Conservation (phyloP, 2,888 invertebrate genomes). For the Xanthorhoe spadicearia region DNA sequence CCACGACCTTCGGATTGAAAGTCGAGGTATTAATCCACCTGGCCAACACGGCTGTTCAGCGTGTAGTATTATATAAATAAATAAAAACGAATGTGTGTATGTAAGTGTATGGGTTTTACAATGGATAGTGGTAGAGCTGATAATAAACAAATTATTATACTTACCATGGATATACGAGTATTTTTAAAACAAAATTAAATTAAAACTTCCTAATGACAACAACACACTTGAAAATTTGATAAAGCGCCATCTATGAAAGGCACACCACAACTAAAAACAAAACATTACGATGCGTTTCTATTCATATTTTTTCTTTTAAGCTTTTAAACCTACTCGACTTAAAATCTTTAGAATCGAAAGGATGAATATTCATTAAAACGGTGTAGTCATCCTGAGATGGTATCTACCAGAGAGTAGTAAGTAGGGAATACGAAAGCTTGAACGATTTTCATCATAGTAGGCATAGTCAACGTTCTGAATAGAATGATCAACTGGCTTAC, state of each 20-base stretch:
- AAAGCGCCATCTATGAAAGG: conserved; percentile 4
- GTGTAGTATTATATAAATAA: no score
- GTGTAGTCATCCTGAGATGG: conserved; percentile 71
- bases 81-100: no score
- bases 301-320: conserved; percentile 22
- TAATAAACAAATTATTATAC: conserved; percentile 10
- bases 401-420: conserved; percentile 59
- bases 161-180: conserved; percentile 28
- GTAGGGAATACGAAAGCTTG: no score
- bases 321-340: conserved; percentile 50
- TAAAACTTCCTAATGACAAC: conserved; percentile 12
- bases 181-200: neutral
- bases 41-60: no score
- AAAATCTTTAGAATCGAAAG: conserved; percentile 43
- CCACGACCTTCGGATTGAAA: no score
- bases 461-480: no score
- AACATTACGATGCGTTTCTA: conserved; percentile 7
- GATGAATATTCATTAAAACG: conserved; percentile 65
- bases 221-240: conserved; percentile 12
- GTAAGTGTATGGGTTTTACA: neutral
- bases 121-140: conserved; percentile 19
- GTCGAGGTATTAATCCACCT: no score
- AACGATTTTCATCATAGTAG: no score
- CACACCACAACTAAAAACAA: conserved; percentile 6
- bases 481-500: no score